These are phyloP conservation scores for Caenorhabditis sp. DNA, from an alignment of 2,888 invertebrate genomes.

Conservation along the genomic window DNA sequence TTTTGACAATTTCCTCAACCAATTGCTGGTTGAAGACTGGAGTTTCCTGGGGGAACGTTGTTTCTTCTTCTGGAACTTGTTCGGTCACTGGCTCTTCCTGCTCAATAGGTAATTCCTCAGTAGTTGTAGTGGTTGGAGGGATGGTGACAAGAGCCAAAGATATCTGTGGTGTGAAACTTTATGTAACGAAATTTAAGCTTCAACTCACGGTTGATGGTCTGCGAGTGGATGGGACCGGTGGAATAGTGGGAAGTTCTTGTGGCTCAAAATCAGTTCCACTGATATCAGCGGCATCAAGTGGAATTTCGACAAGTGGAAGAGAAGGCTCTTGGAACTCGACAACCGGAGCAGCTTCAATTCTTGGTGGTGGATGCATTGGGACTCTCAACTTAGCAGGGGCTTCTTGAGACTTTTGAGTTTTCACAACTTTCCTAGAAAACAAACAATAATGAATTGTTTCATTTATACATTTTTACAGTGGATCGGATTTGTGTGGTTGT, in stretches of 20 bases:
- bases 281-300: constrained; percentile 43
- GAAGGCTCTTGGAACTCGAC: constrained; percentile 39
- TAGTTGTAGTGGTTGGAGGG: constrained; percentile 47
- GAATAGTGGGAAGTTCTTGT: constrained; percentile 26
- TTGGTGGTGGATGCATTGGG: constrained; percentile 61
- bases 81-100: constrained; percentile 41
- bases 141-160: constrained; percentile 44
- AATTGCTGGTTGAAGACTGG: constrained; percentile 56
- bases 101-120: constrained; percentile 43
- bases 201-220: constrained; percentile 28
- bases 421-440: constrained; percentile 54
- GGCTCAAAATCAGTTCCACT: constrained; percentile 24
- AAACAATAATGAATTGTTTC: not conserved
- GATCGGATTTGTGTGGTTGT: constrained; percentile 48
- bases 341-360: constrained; percentile 41
- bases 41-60: constrained; percentile 58
- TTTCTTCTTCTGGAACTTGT: constrained; percentile 39
- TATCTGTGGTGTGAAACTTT: constrained; percentile 18
- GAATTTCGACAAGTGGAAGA: constrained; percentile 47
- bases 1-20: constrained; percentile 66
- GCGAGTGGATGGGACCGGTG: constrained; percentile 14
- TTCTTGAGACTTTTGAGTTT: constrained; percentile 45
- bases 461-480: constrained; percentile 39
- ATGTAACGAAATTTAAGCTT: not conserved
- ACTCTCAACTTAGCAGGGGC: constrained; percentile 42